Base-by-base conservation (phyloP, 2,113 vertebrate species). In the Barbus barbus region DNA sequence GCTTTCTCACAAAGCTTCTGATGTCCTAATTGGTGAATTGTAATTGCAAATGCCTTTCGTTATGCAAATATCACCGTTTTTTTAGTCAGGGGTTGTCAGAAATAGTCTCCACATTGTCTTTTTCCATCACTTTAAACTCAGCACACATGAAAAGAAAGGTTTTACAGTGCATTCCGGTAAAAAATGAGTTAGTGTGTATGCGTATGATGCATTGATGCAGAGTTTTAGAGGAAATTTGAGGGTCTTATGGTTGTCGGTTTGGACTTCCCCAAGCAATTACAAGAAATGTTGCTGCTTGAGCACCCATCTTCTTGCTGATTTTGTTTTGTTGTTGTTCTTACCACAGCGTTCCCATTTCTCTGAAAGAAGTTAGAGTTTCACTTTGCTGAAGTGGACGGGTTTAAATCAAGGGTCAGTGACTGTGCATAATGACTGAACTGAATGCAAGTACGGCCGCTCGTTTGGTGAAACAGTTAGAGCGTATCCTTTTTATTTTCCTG, bases 321-420 rank as follows among this genome's bases (percentile, higher is more conserved):
- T 73, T 75, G 28, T 69, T 78, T 83, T 11, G 48, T 2, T 31
- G 20, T 78, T 58, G 63, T 61, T 73, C 63, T 48, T 28, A 8
- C 28, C 9, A 1, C 36, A 22, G 5, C 5, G 9, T n/a, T 51
- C 31, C n/a, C 69, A 36, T 79, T 60, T 26, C n/a, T 83, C 5
- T 48, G 22, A 24, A 46, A 78, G 48, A 72, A 46, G 53, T 24
- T 77, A 46, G 77, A 53, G 41, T 65, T 38, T 72, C 22, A 83
- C n/a, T 44, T 76, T n/a, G 24, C 46, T 83, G 41, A 44, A 46
- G 79, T 48, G 71, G 74, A 76, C 65, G n/a, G 36, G 38, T 87
- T 86, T 53, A 86, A 82, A 85, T 85, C 73, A 84, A 82, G 33
- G 71, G 81, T 80, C 51, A 69, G 80, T n/a, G n/a, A n/a, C n/a